A percentile compares a stretch with the other conserved stretches of the same genome.
phyloP scores from a whole-genome alignment of 2,888 invertebrate species.

The Fragum sueziense region DNA sequence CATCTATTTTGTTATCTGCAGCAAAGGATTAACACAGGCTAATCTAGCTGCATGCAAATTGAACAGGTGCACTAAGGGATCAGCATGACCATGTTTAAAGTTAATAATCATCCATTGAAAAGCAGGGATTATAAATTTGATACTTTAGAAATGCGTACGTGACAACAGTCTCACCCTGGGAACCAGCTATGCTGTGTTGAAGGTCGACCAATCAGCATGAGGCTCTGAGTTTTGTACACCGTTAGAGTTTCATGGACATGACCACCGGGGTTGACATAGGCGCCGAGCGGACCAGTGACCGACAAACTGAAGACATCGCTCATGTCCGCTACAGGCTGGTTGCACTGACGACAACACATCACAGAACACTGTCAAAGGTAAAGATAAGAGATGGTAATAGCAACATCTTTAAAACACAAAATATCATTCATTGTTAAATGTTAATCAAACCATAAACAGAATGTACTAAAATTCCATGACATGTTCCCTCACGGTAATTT shows the following conservation, averaged over 20 bases:
- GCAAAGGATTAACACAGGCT: not conserved
- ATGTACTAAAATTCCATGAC: too few relatives aligned
- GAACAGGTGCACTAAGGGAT: too few relatives aligned
- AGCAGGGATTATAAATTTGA: too few relatives aligned
- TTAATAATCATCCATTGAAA: too few relatives aligned
- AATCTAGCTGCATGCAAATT: not conserved
- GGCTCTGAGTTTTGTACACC: slow-evolving; percentile 79
- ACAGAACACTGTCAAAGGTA: slow-evolving; percentile 78
- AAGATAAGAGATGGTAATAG: not conserved
- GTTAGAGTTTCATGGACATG: slow-evolving; percentile 92
- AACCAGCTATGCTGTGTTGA: slow-evolving; percentile 92
- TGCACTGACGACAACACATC: slow-evolving; percentile 83
- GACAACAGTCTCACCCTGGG: slow-evolving; percentile 91
- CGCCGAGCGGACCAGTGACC: slow-evolving; percentile 89
- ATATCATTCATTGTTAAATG: not conserved
- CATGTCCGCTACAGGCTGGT: slow-evolving; percentile 82
- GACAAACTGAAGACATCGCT: slow-evolving; percentile 91
- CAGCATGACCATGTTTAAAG: too few relatives aligned
- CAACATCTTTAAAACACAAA: not conserved
- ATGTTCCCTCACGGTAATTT: too few relatives aligned
- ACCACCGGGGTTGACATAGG: slow-evolving; percentile 92
- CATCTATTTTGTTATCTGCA: not conserved
- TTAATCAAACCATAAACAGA: too few relatives aligned
- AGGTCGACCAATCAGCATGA: slow-evolving; percentile 84
- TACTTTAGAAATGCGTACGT: too few relatives aligned